These are phyloP conservation scores for Channa maculata DNA, from an alignment of 2,113 vertebrate species.

Conservation along the genomic window DNA sequence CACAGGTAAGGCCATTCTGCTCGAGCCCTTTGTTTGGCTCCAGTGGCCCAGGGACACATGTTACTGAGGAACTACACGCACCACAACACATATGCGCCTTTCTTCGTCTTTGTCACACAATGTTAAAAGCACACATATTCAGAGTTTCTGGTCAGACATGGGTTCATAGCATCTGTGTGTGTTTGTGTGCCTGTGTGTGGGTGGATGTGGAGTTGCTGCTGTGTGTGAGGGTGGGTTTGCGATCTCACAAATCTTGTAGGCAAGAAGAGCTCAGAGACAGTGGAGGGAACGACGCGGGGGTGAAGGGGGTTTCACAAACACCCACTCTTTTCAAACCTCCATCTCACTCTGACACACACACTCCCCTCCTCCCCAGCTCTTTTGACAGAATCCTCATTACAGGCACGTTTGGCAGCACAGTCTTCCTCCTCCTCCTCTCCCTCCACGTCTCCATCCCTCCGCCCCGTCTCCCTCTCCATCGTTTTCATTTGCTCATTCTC, in stretches of 20 bases:
- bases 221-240: constrained; percentile 56
- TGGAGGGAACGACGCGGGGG: constrained; percentile 58
- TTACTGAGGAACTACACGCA: not conserved
- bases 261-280: constrained; percentile 33
- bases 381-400: constrained; percentile 76
- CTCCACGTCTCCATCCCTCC: constrained; percentile 34
- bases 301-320: constrained; percentile 76
- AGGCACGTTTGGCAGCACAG: constrained; percentile 67
- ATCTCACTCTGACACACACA: constrained; percentile 48
- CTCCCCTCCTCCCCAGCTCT: constrained; percentile 38
- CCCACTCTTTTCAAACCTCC: constrained; percentile 65
- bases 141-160: constrained; percentile 49
- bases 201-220: constrained; percentile 49
- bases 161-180: constrained; percentile 38
- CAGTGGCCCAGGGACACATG: constrained; percentile 5
- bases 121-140: constrained; percentile 19
- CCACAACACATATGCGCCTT: constrained; percentile 2
- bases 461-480: constrained; percentile 41
- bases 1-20: constrained; percentile 34
- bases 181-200: constrained; percentile 39
- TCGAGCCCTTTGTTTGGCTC: constrained; percentile 19
- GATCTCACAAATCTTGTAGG: constrained; percentile 56
- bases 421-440: constrained; percentile 29
- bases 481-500: constrained; percentile 71
- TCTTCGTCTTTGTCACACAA: not conserved